Evolutionary conservation across 2,113 vertebrate species (phyloP).

Genomic region (Acrocephalus arundinaceus): DNA sequence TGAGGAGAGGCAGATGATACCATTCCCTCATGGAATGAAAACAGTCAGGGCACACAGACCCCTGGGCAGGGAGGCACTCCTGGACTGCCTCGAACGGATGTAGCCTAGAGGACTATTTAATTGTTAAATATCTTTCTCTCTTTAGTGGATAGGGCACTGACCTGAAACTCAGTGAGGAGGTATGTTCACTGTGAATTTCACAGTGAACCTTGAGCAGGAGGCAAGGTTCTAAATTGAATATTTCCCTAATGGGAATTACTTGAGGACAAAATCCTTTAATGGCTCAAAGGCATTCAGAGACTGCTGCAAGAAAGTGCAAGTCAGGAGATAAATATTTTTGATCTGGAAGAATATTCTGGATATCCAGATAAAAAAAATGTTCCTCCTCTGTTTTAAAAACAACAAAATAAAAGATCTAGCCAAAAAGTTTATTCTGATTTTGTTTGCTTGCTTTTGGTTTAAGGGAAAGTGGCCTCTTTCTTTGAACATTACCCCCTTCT

Average conservation of each 20-base stretch:
- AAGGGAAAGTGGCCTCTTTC: background rate
- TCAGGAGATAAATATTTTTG: background rate
- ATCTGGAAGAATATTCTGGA: background rate
- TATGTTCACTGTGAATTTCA: background rate
- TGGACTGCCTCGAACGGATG: accelerated
- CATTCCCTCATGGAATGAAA: accelerated
- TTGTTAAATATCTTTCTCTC: constrained; percentile 28
- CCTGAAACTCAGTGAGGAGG: background rate
- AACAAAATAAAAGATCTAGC: background rate
- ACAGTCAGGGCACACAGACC: background rate
- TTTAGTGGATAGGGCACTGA: background rate
- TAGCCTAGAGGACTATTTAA: constrained; percentile 32
- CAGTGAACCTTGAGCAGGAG: background rate
- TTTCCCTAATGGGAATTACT: constrained; percentile 48
- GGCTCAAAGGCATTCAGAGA: constrained; percentile 24
- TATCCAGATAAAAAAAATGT: background rate
- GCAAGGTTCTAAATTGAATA: constrained; percentile 30
- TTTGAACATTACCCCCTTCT: background rate
- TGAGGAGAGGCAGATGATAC: background rate
- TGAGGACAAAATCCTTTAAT: constrained; percentile 41
- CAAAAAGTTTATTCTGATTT: background rate
- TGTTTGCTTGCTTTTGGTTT: background rate
- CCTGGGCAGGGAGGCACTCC: background rate
- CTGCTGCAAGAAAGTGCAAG: background rate
- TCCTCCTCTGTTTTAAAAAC: background rate